Base-by-base conservation (phyloP, 1,140 invertebrate genomes). In the Sycophaga agraensis region DNA sequence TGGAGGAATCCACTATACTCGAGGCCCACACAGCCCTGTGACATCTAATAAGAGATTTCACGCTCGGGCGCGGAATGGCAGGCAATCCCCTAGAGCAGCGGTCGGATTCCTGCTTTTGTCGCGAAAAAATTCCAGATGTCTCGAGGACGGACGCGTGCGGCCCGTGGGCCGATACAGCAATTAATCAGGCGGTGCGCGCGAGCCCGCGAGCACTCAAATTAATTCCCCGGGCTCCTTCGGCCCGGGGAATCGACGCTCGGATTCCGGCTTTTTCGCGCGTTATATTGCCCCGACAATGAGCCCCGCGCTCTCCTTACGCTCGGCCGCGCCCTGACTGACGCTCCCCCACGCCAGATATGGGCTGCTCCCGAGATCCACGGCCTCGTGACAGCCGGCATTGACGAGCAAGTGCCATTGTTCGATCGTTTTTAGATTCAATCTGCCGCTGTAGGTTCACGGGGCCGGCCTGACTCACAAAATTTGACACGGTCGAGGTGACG, bases 381-480 rank as follows among this genome's bases (percentile, higher is more conserved):
- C n/a, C n/a, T n/a, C n/a, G n/a, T n/a, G n/a, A n/a, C n/a, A n/a
- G n/a, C 12, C 16, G 51, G 17, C 1, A 21, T 34, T 37, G 45
- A 49, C 21, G 24, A 34, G 34, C 61, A 57, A 63, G 61, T 63
- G 48, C 28, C 34, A 63, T 50, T 56, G 46, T 63, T 43, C n/a
- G 45, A 40, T 58, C 16, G 54, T 37, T 63, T 51, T 63, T 50
- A 31, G 50, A 49, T 49, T 54, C 28, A 0, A n/a, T 55, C 31
- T n/a, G 8, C 12, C 28, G 16, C 7, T n/a, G 26, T 28, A 31
- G n/a, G 16, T 16, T 26, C 34, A 21, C 21, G 2, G 40, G 5
- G 12, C 12, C 17, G 7, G 22, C 16, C 35, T 42, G 43, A 58
- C 40, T 58, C 35, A 28, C 16, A n/a, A 26, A 14, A 39, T 39